Conservation (phyloP, 23 tunicate genomes). For the Ascidia mentula region DNA sequence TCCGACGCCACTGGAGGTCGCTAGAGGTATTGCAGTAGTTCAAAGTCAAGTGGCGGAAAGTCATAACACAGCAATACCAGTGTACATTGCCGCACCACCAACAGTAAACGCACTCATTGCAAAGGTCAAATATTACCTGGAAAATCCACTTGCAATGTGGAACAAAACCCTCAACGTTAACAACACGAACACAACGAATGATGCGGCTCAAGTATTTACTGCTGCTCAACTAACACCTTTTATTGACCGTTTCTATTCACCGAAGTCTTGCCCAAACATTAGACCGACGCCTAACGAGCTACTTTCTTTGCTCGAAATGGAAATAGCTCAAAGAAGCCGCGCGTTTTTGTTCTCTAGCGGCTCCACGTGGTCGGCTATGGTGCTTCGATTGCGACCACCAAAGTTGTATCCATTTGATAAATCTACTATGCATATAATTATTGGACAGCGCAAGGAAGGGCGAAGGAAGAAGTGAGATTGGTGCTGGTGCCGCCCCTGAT, state of each 20-base stretch:
- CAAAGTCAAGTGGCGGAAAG: background rate
- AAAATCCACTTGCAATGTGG: background rate
- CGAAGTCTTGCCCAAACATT: slow-evolving; percentile 9
- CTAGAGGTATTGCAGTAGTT: background rate
- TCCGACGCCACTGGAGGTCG: slow-evolving; percentile 5
- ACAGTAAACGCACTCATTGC: background rate
- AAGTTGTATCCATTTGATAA: background rate
- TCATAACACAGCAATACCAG: background rate
- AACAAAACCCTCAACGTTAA: background rate
- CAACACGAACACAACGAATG: background rate
- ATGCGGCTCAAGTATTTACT: background rate
- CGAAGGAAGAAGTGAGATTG: background rate
- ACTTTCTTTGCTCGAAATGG: slow-evolving; percentile 11
- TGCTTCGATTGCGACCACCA: slow-evolving; percentile 1
- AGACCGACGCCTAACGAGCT: slow-evolving; percentile 21
- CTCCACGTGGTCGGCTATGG: slow-evolving; percentile 25
- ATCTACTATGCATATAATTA: slow-evolving; percentile 6
- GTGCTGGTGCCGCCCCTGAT: too few species aligned
- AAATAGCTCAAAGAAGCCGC: slow-evolving; percentile 1
- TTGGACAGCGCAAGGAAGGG: background rate
- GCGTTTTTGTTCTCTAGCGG: background rate
- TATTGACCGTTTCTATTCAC: background rate
- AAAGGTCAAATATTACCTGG: background rate
- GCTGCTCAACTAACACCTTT: background rate
- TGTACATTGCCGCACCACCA: background rate